Base-by-base conservation (phyloP, 2,888 invertebrate species). In the Xanthia icteritia region DNA sequence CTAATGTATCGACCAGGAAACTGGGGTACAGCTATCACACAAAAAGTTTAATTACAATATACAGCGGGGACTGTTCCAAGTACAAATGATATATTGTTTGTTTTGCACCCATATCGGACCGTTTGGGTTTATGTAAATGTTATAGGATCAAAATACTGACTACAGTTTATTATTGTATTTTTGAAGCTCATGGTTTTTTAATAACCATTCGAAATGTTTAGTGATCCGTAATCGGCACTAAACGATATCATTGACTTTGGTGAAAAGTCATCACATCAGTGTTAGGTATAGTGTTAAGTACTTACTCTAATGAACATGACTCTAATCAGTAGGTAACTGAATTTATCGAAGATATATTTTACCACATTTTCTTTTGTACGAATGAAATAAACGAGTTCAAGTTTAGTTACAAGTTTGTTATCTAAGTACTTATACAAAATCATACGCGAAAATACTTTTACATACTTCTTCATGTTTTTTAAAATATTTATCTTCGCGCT, bases 41-140 rank as follows among this genome's bases (percentile, higher is more conserved):
- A 86, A 84, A 79, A 86, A 86, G 74, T 82, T 84, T 84, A 77
- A 86, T 86, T 84, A 86, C 61, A 75, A 58, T 72, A 73, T 65
- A 76, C 74, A 67, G 73, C 65, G 6, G 23, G 67, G 69, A 78
- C n/a, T 48, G 63, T 56, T 51, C 61, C 11, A 42, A 58, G 36
- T 65, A 48, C 73, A 71, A 74, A 71, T 79, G 74, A 79, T 82
- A 73, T 54, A 72, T 79, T 77, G 79, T 79, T 79, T 73, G 48
- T 70, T 72, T 77, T 63, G 73, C 36, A 23, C 45, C 27, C 36
- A 27, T 66, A 58, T 9, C 15, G 9, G 5, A 76, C 42, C 23
- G n/a, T 66, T 73, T 51, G 5, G 42, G 39, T 45, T 54, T 70
- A 66, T 69, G 27, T 60, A 56, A 64, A 73, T 71, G 51, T 70